phyloP scores from a whole-genome alignment of 2,888 invertebrate species.

The Eristalis tenax region DNA sequence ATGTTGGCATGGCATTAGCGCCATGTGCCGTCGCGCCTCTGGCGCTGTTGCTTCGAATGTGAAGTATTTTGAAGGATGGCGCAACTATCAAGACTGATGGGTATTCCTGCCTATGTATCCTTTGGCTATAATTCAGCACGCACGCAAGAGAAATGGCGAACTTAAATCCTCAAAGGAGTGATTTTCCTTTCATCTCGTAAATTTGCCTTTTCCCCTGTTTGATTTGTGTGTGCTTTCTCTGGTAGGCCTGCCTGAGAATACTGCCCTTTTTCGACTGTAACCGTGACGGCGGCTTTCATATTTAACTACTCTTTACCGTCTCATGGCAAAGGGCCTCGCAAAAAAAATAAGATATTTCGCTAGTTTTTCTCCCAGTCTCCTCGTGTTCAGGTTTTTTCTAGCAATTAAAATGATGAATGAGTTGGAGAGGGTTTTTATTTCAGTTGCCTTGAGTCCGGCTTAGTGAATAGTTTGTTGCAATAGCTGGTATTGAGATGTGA shows the following conservation, averaged over 20 bases:
- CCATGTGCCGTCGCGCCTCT: not conserved
- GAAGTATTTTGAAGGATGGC: conserved; percentile 2
- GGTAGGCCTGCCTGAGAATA: not conserved
- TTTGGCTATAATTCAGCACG: conserved; percentile 43
- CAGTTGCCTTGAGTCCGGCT: not conserved
- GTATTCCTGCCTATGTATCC: conserved; percentile 26
- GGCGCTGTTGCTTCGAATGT: conserved; percentile 16
- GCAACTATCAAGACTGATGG: conserved; percentile 17
- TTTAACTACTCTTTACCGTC: conserved; percentile 6
- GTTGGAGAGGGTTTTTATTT: conserved; percentile 29
- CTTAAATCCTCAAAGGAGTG: conserved; percentile 59
- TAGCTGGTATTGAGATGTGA: conserved; percentile 29
- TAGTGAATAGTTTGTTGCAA: conserved; percentile 52
- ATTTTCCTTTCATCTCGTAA: conserved; percentile 62
- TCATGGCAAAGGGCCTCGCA: conserved; percentile 18
- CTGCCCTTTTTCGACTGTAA: conserved; percentile 9
- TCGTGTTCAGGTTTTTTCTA: conserved; percentile 47
- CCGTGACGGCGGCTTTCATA: conserved; percentile 49
- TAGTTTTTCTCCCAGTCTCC: conserved; percentile 11
- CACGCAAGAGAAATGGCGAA: conserved; percentile 45
- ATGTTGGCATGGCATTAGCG: conserved; percentile 1
- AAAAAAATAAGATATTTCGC: conserved; percentile 2
- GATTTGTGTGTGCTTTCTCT: not conserved
- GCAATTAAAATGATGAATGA: conserved; percentile 71
- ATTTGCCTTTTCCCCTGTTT: conserved; percentile 27